phyloP scores from a whole-genome alignment of 2,888 invertebrate species.

The Aspidapion aeneum region DNA sequence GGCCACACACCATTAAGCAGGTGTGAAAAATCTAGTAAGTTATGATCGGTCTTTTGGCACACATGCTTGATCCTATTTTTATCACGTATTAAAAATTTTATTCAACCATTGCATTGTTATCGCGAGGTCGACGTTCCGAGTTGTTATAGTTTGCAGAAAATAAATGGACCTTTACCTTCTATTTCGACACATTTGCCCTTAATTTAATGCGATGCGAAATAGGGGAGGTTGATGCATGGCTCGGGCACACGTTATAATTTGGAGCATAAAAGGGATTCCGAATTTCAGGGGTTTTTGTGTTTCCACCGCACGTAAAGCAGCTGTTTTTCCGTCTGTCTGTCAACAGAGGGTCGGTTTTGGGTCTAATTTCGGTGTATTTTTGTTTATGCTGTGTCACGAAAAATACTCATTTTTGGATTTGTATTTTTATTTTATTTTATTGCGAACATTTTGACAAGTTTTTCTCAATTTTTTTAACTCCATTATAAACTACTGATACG shows the following conservation, averaged over 20 bases:
- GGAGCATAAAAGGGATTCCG: neutral
- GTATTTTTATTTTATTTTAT: too few species aligned
- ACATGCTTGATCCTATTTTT: neutral
- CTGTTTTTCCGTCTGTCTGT: neutral
- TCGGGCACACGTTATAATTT: neutral
- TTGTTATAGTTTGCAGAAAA: constrained; percentile 19
- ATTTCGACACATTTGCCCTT: constrained; percentile 32
- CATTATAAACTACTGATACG: too few species aligned
- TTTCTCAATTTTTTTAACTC: too few species aligned
- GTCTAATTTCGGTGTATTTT: neutral
- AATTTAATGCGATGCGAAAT: constrained; percentile 24
- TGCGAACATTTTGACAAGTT: too few species aligned
- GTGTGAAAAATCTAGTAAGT: neutral
- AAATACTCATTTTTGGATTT: neutral
- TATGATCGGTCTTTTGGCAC: neutral
- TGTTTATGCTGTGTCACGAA: neutral
- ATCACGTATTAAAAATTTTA: neutral
- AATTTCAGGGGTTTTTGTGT: neutral
- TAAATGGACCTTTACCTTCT: constrained; percentile 22
- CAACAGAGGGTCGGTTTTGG: too few species aligned
- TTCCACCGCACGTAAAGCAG: neutral
- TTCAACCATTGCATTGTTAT: neutral
- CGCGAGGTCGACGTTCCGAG: neutral
- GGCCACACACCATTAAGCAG: neutral
- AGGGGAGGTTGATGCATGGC: constrained; percentile 19